Conservation (phyloP, 1,140 invertebrate genomes). For the Drosophila serrata region DNA sequence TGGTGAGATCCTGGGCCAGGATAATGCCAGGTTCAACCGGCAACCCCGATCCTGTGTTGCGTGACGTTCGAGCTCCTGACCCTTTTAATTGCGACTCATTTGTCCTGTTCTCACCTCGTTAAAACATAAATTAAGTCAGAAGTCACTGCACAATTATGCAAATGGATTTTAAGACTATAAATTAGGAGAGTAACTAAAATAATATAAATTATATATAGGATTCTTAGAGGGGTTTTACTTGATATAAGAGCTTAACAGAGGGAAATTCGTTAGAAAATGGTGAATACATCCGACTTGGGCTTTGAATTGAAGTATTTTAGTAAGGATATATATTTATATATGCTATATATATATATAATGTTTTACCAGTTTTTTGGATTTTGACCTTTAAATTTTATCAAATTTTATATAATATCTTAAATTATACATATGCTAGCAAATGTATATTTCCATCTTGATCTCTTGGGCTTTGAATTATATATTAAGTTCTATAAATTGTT, state of each 20-base stretch:
- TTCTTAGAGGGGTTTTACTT: background rate
- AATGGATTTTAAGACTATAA: slow-evolving; percentile 13
- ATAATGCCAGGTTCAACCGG: slow-evolving; percentile 13
- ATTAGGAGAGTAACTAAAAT: too few species aligned
- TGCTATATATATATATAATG: too few species aligned
- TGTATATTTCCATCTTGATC: too few species aligned
- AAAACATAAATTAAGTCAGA: slow-evolving; percentile 6
- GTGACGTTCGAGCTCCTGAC: slow-evolving; percentile 23
- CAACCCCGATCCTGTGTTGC: slow-evolving; percentile 19
- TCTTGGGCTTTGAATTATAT: too few species aligned
- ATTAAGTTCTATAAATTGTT: too few species aligned
- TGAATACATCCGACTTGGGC: background rate
- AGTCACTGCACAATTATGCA: slow-evolving; percentile 58
- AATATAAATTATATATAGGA: too few species aligned
- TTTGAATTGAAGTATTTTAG: too few species aligned
- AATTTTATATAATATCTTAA: too few species aligned
- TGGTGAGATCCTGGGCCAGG: slow-evolving; percentile 26
- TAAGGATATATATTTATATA: too few species aligned
- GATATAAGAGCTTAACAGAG: background rate
- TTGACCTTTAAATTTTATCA: too few species aligned
- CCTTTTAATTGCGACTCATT: slow-evolving; percentile 40
- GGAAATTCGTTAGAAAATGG: background rate
- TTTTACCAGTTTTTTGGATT: too few species aligned
- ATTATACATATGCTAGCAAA: too few species aligned
- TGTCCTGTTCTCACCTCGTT: slow-evolving; percentile 61